phyloP scores from a whole-genome alignment of 2,888 invertebrate genomes.

The Neocrepidodera transversa region DNA sequence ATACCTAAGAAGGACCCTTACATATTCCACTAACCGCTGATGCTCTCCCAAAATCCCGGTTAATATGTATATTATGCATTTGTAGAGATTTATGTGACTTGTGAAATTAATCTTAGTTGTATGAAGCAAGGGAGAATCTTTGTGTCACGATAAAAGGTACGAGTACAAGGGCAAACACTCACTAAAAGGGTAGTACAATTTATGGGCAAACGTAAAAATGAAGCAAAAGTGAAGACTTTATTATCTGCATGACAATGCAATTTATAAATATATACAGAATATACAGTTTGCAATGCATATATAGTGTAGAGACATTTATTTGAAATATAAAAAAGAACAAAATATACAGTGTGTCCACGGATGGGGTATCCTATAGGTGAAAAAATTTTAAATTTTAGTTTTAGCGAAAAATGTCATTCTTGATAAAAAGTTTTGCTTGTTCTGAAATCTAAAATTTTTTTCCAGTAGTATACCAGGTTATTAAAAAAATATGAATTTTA shows the following conservation, averaged over 20 bases:
- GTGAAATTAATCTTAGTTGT: conserved; percentile 47
- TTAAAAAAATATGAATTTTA: too few species aligned
- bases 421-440: too few species aligned
- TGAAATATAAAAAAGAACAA: too few species aligned
- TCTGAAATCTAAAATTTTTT: too few species aligned
- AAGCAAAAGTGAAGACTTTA: conserved; percentile 39
- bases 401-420: too few species aligned
- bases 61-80: conserved; percentile 55
- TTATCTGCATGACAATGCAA: conserved; percentile 41
- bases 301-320: too few species aligned
- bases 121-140: conserved; percentile 34
- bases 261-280: conserved; percentile 38
- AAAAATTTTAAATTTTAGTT: too few species aligned
- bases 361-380: too few species aligned
- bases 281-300: too few species aligned
- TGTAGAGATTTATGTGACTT: conserved; percentile 54
- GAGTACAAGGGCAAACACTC: conserved; percentile 30
- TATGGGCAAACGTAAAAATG: conserved; percentile 33
- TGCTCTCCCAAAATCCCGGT: conserved; percentile 55
- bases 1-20: conserved; percentile 42
- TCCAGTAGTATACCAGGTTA: too few species aligned
- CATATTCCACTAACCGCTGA: conserved; percentile 54
- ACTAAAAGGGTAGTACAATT: conserved; percentile 37
- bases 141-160: conserved; percentile 31
- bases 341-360: too few species aligned